Percentiles rank a stretch among this genome's conserved stretches.
Conservation (phyloP, 2,888 invertebrate genomes). For the Yponomeuta sedellus region DNA sequence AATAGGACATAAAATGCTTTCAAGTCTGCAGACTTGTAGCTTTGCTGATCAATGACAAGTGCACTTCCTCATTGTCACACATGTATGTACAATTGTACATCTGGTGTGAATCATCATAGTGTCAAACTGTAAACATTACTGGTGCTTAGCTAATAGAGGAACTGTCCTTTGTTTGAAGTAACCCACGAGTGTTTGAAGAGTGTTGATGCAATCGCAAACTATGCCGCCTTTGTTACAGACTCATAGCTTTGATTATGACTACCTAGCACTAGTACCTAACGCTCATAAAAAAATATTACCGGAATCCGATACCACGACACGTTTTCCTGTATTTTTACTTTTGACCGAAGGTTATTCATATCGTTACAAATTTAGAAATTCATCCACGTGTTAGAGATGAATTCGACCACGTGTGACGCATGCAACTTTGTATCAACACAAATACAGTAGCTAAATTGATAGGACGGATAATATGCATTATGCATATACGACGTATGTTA, state of each 20-base stretch:
- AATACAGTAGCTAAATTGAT: too few relatives aligned
- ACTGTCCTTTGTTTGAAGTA: background rate
- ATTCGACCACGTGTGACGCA: background rate
- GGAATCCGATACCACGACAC: background rate
- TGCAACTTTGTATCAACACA: background rate
- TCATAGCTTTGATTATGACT: background rate
- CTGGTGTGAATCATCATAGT: background rate
- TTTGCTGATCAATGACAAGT: background rate
- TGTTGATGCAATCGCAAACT: background rate
- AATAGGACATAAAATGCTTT: background rate
- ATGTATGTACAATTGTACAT: background rate
- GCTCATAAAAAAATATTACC: background rate
- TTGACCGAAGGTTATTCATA: too few relatives aligned
- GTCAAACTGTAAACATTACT: background rate
- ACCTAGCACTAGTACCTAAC: background rate
- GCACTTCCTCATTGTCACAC: background rate
- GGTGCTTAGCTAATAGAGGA: background rate
- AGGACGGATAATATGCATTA: too few relatives aligned
- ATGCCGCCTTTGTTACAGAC: background rate
- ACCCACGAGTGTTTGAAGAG: background rate
- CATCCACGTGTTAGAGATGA: background rate
- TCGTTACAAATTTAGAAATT: background rate
- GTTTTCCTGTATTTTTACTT: too few relatives aligned
- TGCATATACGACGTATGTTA: too few relatives aligned
- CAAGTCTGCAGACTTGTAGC: background rate